Evolutionary conservation across 2,113 vertebrate species (phyloP).

Genomic region (Gymnobelideus leadbeateri): DNA sequence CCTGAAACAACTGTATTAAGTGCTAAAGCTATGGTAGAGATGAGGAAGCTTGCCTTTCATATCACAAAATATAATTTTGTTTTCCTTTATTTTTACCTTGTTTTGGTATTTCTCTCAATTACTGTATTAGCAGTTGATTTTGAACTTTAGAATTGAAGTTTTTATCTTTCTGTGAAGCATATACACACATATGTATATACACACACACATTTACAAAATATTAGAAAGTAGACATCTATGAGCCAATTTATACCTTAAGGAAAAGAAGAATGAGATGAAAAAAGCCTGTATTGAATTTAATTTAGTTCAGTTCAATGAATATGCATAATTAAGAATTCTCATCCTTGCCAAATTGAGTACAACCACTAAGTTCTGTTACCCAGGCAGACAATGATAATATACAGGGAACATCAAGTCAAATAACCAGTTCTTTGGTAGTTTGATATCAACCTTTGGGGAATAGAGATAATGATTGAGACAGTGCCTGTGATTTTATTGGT

Average conservation of each 20-base stretch:
- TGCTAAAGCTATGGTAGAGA: neutral
- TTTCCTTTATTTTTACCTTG: neutral
- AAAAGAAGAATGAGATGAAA: neutral
- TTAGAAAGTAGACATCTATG: slow-evolving; percentile 4
- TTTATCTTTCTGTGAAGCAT: slow-evolving; percentile 9
- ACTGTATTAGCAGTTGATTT: neutral
- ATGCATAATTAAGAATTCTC: neutral
- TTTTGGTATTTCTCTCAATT: neutral
- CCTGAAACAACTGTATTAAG: neutral
- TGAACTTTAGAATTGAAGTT: neutral
- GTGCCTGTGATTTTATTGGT: neutral
- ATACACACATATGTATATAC: too few relatives aligned
- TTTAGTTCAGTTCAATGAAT: neutral
- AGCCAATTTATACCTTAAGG: neutral
- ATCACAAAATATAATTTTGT: neutral
- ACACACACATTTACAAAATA: neutral
- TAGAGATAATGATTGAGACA: neutral
- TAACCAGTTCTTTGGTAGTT: neutral
- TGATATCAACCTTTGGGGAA: neutral
- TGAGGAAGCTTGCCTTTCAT: neutral
- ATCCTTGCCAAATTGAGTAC: neutral
- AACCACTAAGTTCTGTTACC: neutral
- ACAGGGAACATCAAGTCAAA: neutral
- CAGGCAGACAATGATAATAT: neutral
- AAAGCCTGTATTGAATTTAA: neutral